Conservation (phyloP, 2,113 vertebrate genomes). For the Pimephales promelas region DNA sequence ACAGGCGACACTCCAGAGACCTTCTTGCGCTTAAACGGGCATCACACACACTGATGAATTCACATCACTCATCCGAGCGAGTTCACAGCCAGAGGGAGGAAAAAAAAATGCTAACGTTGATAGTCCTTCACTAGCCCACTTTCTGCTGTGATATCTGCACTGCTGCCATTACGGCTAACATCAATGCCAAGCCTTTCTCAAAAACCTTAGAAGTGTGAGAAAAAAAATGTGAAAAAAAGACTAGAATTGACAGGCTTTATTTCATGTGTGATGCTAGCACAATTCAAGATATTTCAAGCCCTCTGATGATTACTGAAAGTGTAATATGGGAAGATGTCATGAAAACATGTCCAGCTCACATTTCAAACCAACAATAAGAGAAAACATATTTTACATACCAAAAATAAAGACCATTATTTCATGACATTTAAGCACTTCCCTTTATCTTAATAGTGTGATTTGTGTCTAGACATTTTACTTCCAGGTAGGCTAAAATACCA, state of each 20-base stretch:
- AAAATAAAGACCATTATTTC: not conserved
- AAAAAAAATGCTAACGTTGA: conserved; percentile 55
- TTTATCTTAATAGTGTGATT: not conserved
- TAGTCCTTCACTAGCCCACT: conserved; percentile 6
- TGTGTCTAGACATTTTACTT: not conserved
- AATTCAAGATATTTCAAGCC: conserved; percentile 7
- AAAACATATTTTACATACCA: not conserved
- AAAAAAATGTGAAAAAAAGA: not conserved
- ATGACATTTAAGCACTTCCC: not conserved
- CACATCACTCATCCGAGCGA: conserved; percentile 48
- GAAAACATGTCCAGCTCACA: conserved; percentile 5
- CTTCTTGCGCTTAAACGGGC: conserved; percentile 25
- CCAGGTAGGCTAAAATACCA: too few species aligned
- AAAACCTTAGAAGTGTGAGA: not conserved
- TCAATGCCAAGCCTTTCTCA: conserved; percentile 41
- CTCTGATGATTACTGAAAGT: not conserved
- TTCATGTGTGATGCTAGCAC: not conserved
- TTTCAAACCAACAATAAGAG: not conserved
- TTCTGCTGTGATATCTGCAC: conserved; percentile 38
- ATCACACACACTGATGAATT: conserved; percentile 38
- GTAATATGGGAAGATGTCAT: not conserved
- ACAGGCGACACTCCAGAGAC: conserved; percentile 29
- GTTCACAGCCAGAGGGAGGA: conserved; percentile 35
- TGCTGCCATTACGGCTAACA: conserved; percentile 1
- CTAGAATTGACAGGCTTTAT: conserved; percentile 8